Conservation (phyloP, 2,888 invertebrate species). For the Idaea dimidiata region DNA sequence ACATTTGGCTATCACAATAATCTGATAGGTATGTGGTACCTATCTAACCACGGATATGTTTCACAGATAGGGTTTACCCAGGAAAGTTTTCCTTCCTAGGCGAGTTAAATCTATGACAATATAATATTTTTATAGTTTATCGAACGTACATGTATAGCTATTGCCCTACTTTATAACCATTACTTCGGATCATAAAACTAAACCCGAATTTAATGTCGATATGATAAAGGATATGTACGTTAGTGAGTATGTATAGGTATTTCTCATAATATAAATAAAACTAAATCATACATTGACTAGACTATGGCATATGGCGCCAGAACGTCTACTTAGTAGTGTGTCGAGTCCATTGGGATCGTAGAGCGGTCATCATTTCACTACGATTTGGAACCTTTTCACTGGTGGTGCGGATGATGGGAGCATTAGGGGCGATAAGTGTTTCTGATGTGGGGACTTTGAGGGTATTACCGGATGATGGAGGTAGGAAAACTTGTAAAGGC, state of each 20-base stretch:
- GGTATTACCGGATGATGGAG: constrained; percentile 63
- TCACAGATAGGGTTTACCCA: constrained; percentile 13
- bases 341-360: constrained; percentile 91
- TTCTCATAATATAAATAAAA: not conserved
- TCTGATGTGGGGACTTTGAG: constrained; percentile 76
- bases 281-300: not conserved
- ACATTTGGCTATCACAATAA: constrained; percentile 32
- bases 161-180: constrained; percentile 40
- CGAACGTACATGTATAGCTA: constrained; percentile 32
- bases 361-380: constrained; percentile 91
- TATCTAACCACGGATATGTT: no score
- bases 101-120: constrained; percentile 29
- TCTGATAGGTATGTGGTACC: constrained; percentile 23
- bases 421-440: constrained; percentile 77
- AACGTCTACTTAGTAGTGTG: constrained; percentile 89
- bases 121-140: constrained; percentile 42
- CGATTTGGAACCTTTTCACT: constrained; percentile 93
- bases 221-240: constrained; percentile 59
- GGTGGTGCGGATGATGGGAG: constrained; percentile 87
- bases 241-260: constrained; percentile 10
- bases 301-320: constrained; percentile 8
- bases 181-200: constrained; percentile 47
- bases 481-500: constrained; percentile 35
- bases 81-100: constrained; percentile 23
- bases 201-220: constrained; percentile 52